These are phyloP conservation scores for Penaeus indicus DNA, from an alignment of 1,140 invertebrate genomes.

Conservation along the genomic window DNA sequence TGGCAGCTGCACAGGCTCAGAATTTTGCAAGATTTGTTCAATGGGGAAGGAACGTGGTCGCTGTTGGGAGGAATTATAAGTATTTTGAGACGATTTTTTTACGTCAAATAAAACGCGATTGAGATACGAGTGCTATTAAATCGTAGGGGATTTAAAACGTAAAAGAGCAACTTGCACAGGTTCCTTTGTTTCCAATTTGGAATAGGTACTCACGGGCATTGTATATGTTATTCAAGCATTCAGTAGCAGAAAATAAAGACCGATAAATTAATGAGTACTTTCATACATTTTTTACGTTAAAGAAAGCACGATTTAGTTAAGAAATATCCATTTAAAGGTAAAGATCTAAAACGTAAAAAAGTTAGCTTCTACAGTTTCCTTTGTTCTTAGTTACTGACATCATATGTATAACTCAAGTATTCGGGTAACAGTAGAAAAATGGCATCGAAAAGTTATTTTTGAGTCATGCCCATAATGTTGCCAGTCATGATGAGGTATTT, in stretches of 20 bases:
- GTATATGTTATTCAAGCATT: not conserved
- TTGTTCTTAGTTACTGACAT: too few relatives aligned
- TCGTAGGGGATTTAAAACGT: not conserved
- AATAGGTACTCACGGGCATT: not conserved
- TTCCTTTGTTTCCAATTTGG: not conserved
- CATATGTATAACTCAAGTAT: too few relatives aligned
- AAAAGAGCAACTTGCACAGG: not conserved
- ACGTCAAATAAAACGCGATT: not conserved
- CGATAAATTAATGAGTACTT: too few relatives aligned
- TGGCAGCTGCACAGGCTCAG: not conserved
- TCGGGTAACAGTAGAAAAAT: too few relatives aligned
- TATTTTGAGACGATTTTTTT: constrained; percentile 64
- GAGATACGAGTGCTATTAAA: too few relatives aligned
- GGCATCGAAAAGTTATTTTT: not conserved
- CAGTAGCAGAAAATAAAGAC: too few relatives aligned
- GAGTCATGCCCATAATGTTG: not conserved
- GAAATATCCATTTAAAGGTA: too few relatives aligned
- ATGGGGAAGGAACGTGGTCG: constrained; percentile 74
- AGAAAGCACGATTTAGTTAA: too few relatives aligned
- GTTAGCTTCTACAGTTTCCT: too few relatives aligned
- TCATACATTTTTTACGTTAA: too few relatives aligned
- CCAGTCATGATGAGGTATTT: not conserved
- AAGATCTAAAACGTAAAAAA: too few relatives aligned
- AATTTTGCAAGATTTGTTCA: constrained; percentile 67
- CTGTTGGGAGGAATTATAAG: constrained; percentile 76